phyloP scores from a whole-genome alignment of 2,113 vertebrate species.

The Hippocampus comes region DNA sequence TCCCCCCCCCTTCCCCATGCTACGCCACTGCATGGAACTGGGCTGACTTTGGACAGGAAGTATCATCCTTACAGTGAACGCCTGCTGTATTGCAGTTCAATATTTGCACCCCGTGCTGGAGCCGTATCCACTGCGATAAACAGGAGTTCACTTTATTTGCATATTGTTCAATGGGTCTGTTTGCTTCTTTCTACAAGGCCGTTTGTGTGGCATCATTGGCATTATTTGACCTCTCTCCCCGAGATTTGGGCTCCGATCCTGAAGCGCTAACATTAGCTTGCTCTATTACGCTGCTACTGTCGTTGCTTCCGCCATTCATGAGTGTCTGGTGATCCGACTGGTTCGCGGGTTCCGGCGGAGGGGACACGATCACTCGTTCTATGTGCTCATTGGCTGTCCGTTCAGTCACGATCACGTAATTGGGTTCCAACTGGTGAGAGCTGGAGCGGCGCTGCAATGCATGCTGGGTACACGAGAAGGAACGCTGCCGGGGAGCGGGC shows the following conservation, averaged over 20 bases:
- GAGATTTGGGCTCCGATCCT: conserved; percentile 51
- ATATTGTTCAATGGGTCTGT: neutral
- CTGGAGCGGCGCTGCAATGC: conserved; percentile 70
- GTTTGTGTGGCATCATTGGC: conserved; percentile 56
- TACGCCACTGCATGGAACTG: no score
- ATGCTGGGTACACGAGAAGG: conserved; percentile 78
- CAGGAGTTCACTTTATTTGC: neutral
- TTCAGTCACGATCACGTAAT: conserved; percentile 53
- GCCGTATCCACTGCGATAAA: neutral
- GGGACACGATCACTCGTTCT: conserved; percentile 57
- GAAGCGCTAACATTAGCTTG: conserved; percentile 26
- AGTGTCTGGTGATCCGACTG: conserved; percentile 42
- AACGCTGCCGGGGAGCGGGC: conserved; percentile 71
- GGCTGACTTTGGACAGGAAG: no score
- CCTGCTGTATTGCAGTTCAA: no score
- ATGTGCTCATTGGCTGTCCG: conserved; percentile 57
- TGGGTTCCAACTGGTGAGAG: conserved; percentile 61
- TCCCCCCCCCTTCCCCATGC: no score
- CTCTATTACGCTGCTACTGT: conserved; percentile 30
- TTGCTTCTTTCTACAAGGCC: conserved; percentile 59
- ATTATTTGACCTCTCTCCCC: conserved; percentile 52
- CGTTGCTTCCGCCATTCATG: neutral
- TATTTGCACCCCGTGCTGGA: no score
- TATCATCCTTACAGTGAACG: no score
- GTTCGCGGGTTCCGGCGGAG: conserved; percentile 30